Conservation (phyloP, 1,140 invertebrate genomes). For the Hyphantria cunea region DNA sequence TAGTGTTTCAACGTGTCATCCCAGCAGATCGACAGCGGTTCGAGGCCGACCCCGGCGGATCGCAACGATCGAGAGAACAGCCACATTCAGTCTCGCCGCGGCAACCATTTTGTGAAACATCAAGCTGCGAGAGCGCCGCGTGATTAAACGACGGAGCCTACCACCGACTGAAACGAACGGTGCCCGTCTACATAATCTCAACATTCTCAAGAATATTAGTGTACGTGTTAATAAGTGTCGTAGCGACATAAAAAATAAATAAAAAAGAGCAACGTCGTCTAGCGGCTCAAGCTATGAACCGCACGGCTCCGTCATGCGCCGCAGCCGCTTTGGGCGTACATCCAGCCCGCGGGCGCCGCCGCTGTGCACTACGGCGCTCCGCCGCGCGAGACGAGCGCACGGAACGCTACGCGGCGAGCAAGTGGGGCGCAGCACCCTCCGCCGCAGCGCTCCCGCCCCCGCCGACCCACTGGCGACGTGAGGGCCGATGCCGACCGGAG, state of each 20-base stretch:
- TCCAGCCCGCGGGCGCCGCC: conserved; percentile 49
- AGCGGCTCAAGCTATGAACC: conserved; percentile 23
- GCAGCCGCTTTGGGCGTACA: conserved; percentile 39
- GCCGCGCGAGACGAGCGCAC: conserved; percentile 47
- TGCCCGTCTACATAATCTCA: conserved; percentile 20
- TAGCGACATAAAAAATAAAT: conserved; percentile 4
- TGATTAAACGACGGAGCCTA: conserved; percentile 39
- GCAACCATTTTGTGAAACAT: conserved; percentile 68
- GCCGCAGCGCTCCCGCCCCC: conserved; percentile 74
- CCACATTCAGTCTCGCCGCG: conserved; percentile 30
- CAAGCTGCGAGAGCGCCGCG: conserved; percentile 26
- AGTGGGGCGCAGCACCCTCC: conserved; percentile 77
- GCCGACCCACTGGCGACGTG: conserved; percentile 75
- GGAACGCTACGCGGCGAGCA: conserved; percentile 73
- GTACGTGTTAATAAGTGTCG: conserved; percentile 9
- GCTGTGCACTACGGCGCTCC: conserved; percentile 37
- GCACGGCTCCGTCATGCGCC: conserved; percentile 10
- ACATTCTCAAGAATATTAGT: conserved; percentile 6
- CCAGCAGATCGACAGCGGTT: conserved; percentile 72
- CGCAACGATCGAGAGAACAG: conserved; percentile 35
- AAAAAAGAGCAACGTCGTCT: conserved; percentile 8
- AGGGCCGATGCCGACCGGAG: conserved; percentile 64
- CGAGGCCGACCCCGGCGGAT: conserved; percentile 66
- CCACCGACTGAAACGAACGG: conserved; percentile 33
- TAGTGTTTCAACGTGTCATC: conserved; percentile 80